phyloP scores from a whole-genome alignment of 2,888 invertebrate genomes.

The Troilus luridus region DNA sequence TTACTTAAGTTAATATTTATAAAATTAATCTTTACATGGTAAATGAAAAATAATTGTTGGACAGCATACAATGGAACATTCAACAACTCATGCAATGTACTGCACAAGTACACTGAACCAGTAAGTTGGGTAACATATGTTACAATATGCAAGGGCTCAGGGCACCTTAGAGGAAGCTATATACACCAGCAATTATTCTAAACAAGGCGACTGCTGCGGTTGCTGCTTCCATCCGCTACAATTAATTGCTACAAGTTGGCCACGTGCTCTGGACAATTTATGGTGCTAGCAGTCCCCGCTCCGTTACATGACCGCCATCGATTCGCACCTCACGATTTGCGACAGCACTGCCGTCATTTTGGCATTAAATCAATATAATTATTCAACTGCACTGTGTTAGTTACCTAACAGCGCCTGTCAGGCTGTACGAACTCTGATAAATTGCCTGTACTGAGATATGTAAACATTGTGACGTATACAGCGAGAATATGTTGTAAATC shows the following conservation, averaged over 20 bases:
- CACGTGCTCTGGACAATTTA: conserved; percentile 9
- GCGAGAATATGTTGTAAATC: no score
- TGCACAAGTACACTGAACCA: background rate
- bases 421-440: background rate
- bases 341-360: background rate
- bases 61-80: background rate
- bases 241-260: conserved; percentile 18
- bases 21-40: no score
- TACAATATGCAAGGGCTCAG: background rate
- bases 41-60: no score
- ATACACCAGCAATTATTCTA: background rate
- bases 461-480: background rate
- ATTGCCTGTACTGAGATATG: background rate
- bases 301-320: background rate
- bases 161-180: background rate
- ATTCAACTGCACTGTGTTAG: background rate
- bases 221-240: background rate
- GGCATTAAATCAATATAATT: background rate
- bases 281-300: background rate
- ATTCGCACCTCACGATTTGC: background rate
- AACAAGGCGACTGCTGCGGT: conserved; percentile 2
- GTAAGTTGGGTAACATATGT: background rate
- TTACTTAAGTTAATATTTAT: no score
- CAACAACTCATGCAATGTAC: background rate
- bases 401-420: background rate